Evolutionary conservation across 1,140 invertebrate species (phyloP).

Genomic region (Drosophila murphyi): DNA sequence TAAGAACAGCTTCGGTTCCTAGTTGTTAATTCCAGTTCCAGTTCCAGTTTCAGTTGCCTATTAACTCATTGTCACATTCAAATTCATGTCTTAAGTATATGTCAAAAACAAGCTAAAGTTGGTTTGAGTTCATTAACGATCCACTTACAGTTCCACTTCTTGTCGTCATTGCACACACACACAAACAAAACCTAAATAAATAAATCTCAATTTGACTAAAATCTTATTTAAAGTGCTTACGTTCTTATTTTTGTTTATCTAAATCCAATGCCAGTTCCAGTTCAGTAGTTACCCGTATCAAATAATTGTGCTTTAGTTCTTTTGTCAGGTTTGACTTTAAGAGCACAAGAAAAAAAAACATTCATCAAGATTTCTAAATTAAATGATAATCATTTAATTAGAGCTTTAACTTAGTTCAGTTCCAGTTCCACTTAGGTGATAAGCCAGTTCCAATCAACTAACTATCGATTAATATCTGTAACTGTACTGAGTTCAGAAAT

Average conservation of each 20-base stretch:
- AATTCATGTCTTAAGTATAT: background rate
- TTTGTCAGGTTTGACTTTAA: background rate
- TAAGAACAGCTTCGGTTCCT: conserved; percentile 5
- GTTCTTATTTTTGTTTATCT: too few species aligned
- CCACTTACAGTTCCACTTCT: background rate
- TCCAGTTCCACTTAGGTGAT: background rate
- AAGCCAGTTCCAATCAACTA: too few species aligned
- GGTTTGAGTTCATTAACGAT: background rate
- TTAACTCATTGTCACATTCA: background rate
- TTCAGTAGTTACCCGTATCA: too few species aligned
- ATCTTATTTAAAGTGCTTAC: too few species aligned
- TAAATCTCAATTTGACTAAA: too few species aligned
- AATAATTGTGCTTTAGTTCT: too few species aligned
- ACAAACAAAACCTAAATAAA: too few species aligned
- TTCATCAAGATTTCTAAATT: background rate
- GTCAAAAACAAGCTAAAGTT: too few species aligned
- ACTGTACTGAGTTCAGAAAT: too few species aligned
- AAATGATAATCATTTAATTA: background rate
- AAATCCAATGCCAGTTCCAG: too few species aligned
- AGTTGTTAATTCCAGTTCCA: conserved; percentile 4
- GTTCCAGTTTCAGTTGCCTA: conserved; percentile 8
- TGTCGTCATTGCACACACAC: too few species aligned
- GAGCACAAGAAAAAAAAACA: background rate
- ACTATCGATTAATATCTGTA: too few species aligned
- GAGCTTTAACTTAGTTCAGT: background rate